Percentiles rank a stretch among this genome's conserved stretches.
phyloP scores from a whole-genome alignment of 2,797 vertebrate genomes.

The Enteromius thamalakanensis region DNA sequence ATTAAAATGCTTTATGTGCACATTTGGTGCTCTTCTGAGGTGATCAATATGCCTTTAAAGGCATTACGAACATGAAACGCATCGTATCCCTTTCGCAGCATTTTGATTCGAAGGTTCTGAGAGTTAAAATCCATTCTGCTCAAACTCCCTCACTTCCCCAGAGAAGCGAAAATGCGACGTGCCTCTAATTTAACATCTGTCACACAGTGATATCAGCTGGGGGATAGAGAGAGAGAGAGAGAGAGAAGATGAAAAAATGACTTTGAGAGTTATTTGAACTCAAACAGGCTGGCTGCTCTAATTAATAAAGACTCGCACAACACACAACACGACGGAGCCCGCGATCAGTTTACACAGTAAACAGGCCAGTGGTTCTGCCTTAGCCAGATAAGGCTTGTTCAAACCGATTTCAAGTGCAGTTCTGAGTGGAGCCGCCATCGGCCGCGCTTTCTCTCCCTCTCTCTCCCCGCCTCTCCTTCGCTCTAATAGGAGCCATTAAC shows the following conservation, averaged over 20 bases:
- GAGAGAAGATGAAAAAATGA: constrained; percentile 49
- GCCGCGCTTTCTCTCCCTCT: constrained; percentile 27
- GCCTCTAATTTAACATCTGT: constrained; percentile 66
- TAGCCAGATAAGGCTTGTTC: constrained; percentile 66
- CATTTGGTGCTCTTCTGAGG: constrained; percentile 41
- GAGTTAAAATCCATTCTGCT: constrained; percentile 57
- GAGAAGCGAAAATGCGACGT: constrained; percentile 54
- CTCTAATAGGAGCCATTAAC: constrained; percentile 63
- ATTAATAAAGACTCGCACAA: constrained; percentile 63
- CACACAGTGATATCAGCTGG: constrained; percentile 53
- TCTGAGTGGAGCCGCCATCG: constrained; percentile 52
- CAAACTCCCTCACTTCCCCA: constrained; percentile 44
- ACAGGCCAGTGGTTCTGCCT: constrained; percentile 61
- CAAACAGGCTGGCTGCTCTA: constrained; percentile 62
- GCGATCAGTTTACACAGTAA: constrained; percentile 66
- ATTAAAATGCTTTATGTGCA: constrained; percentile 45
- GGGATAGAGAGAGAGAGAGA: constrained; percentile 20
- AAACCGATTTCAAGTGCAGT: constrained; percentile 64
- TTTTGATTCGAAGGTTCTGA: constrained; percentile 53
- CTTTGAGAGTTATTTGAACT: constrained; percentile 65
- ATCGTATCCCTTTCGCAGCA: constrained; percentile 37
- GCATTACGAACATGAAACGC: constrained; percentile 46
- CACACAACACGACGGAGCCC: constrained; percentile 52
- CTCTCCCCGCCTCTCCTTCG: constrained; percentile 35
- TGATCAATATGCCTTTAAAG: constrained; percentile 52